phyloP scores from a whole-genome alignment of 1,140 invertebrate genomes.

The Acromyrmex heyeri region DNA sequence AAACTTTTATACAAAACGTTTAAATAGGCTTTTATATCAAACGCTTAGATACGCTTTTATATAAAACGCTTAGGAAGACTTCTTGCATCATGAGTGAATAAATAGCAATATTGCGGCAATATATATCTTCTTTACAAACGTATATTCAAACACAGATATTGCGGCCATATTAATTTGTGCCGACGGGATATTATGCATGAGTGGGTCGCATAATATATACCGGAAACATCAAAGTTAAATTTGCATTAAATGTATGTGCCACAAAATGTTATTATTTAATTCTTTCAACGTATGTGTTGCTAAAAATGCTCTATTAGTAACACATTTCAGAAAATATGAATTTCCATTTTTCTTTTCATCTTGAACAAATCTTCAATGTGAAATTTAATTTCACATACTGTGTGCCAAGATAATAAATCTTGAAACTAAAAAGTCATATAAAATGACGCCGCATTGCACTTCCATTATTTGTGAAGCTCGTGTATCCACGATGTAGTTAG shows the following conservation, averaged over 20 bases:
- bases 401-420: not conserved
- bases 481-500: not conserved
- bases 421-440: not conserved
- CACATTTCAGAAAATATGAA: not conserved
- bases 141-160: slow-evolving; percentile 1
- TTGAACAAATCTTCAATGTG: not conserved
- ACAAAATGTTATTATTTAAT: not conserved
- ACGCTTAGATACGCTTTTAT: not conserved
- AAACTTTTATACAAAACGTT: not conserved
- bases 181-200: not conserved
- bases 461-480: not conserved
- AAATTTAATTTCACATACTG: not conserved
- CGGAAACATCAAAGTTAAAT: not conserved
- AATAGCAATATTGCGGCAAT: not conserved
- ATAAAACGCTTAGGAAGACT: not conserved
- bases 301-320: not conserved
- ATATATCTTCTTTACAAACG: not conserved
- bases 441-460: not conserved
- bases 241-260: not conserved
- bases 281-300: not conserved
- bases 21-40: not conserved
- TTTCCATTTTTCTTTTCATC: not conserved
- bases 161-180: not conserved
- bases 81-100: not conserved
- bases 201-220: not conserved